phyloP scores from a whole-genome alignment of 2,888 invertebrate genomes.

The Cepaea hortensis region DNA sequence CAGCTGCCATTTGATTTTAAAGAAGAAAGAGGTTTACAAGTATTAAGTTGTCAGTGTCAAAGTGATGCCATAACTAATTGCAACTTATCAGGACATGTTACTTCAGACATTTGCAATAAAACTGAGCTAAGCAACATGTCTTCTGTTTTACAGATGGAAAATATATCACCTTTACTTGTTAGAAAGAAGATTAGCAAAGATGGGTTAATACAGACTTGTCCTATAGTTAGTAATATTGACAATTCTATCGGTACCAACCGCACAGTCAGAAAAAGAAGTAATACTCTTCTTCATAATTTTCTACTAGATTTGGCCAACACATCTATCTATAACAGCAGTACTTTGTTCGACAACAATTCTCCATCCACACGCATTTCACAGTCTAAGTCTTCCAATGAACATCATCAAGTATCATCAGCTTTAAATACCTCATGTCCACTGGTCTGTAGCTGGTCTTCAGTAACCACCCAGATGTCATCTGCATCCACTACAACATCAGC shows the following conservation, averaged over 20 bases:
- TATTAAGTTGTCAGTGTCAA: not conserved
- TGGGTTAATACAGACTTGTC: not conserved
- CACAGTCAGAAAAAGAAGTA: not conserved
- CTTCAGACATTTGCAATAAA: not conserved
- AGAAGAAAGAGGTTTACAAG: not conserved
- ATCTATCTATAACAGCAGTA: not conserved
- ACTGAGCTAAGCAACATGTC: not conserved
- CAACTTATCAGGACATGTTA: not conserved
- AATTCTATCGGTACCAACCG: not conserved
- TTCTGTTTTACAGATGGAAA: not conserved
- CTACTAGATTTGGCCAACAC: not conserved
- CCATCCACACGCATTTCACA: not conserved
- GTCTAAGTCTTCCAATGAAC: not conserved
- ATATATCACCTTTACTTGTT: no score
- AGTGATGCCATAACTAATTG: not conserved
- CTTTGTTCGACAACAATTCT: not conserved
- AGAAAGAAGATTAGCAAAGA: not conserved
- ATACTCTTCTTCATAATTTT: not conserved
- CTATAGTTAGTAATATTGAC: not conserved
- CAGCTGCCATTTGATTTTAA: not conserved
- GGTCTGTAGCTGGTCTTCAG: not conserved
- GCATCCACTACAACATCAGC: not conserved
- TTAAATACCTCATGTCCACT: not conserved
- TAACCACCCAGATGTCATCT: not conserved
- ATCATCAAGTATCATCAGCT: not conserved